phyloP scores from a whole-genome alignment of 2,888 invertebrate genomes.

The Sclerodermus sp. region DNA sequence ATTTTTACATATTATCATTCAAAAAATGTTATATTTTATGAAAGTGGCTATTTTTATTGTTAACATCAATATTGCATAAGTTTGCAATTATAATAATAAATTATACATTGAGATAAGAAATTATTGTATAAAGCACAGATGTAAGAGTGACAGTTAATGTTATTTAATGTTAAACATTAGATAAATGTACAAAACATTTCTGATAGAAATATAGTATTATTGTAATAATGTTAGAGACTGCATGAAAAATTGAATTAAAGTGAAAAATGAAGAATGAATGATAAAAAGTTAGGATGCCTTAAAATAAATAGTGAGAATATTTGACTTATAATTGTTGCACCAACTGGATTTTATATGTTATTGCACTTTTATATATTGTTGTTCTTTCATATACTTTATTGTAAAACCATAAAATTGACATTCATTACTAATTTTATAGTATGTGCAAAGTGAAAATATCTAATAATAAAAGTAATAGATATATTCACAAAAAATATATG shows the following conservation, averaged over 20 bases:
- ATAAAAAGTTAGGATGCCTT: slow-evolving; percentile 9
- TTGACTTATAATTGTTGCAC: slow-evolving; percentile 6
- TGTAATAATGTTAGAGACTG: neutral
- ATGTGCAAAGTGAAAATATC: neutral
- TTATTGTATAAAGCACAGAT: too few species aligned
- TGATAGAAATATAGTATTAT: neutral
- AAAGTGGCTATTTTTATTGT: too few species aligned
- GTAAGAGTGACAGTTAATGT: too few species aligned
- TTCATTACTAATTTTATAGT: neutral
- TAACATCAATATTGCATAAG: too few species aligned
- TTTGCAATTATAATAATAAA: too few species aligned
- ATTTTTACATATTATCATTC: too few species aligned
- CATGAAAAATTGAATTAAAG: neutral
- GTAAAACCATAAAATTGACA: neutral
- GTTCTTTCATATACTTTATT: slow-evolving; percentile 2
- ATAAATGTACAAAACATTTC: neutral
- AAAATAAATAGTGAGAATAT: slow-evolving; percentile 6
- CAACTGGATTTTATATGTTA: slow-evolving; percentile 11
- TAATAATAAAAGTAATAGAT: neutral
- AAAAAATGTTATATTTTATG: too few species aligned
- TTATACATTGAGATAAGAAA: too few species aligned
- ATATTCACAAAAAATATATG: neutral
- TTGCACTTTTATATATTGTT: slow-evolving; percentile 10
- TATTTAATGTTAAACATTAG: too few species aligned
- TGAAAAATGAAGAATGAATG: neutral